Evolutionary conservation across 1,140 invertebrate species (phyloP), one percentile per base, ranked within the genome.

Genomic region (Drosophila nikananu): DNA sequence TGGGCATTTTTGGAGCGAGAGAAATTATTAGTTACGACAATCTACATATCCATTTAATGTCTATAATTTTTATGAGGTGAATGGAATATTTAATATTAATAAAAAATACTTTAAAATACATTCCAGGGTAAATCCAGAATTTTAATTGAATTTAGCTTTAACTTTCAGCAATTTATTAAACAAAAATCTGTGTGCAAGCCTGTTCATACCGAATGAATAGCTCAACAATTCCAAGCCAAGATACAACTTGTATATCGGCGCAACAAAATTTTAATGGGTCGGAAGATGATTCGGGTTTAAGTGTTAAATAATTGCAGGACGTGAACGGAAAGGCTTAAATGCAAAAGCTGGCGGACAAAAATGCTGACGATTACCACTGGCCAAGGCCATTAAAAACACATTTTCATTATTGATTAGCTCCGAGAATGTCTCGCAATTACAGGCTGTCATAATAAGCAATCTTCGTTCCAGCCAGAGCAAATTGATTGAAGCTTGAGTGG

Each of bases 351-450:
- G 67, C 39, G 23, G 44, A 75, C 66, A 80, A 81, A 84, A 59
- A 72, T 82, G 48, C 42, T 64, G 54, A 39, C 23, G 51, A 71
- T 77, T 77, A 78, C 66, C 73, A 83, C 46, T 62, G 60, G 42
- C 42, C 73, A 44, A 58, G 60, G 63, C 64, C 78, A 86, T 79
- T 59, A 77, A 64, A 81, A 81, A 80, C 70, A 79, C 75, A 84
- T 89, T 90, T 89, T 57, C 51, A 72, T 86, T 82, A 89, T 86
- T 89, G 75, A 89, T 89, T 86, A 79, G 86, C 86, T 70, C n/a
- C 23, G 55, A 54, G 62, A 61, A 80, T 63, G 68, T 66, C 63
- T 65, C 41, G 66, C 82, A 89, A 89, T 89, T 87, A 81, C 74
- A 78, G 48, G 55, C 74, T 90, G 75, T 72, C 86, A 68, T 80